Evolutionary conservation across 2,113 vertebrate genomes (phyloP).

Genomic region (Taxidea taxus): DNA sequence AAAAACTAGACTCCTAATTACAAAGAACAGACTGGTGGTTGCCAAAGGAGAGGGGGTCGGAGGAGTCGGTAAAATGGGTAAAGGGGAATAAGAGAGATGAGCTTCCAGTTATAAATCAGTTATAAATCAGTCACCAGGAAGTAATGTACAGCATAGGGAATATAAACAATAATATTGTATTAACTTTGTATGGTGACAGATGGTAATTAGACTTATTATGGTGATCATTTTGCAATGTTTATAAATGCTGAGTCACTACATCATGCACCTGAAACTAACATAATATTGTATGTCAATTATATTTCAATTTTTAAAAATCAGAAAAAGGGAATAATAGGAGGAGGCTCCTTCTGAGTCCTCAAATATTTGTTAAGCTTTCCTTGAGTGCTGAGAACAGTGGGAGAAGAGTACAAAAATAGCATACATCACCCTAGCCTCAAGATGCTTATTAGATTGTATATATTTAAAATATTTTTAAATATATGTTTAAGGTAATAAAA

Average conservation of each 20-base stretch:
- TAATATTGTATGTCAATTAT: background rate
- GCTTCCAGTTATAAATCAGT: background rate
- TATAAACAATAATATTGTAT: background rate
- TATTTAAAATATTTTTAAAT: background rate
- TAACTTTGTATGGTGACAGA: background rate
- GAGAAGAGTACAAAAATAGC: background rate
- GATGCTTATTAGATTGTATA: background rate
- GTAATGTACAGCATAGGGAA: background rate
- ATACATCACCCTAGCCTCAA: background rate
- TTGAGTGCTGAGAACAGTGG: background rate
- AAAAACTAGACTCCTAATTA: background rate
- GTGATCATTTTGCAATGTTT: background rate
- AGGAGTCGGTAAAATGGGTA: background rate
- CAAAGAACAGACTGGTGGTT: background rate
- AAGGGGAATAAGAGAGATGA: background rate
- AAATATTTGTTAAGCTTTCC: background rate
- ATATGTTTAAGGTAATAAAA: background rate
- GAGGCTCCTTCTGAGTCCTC: background rate
- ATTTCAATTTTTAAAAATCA: background rate
- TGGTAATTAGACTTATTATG: background rate
- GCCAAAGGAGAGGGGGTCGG: background rate
- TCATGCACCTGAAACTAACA: background rate
- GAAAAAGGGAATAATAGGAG: background rate
- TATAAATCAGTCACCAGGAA: background rate
- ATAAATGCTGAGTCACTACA: background rate